Evolutionary conservation across 2,113 vertebrate genomes (phyloP), one percentile per base, ranked within the genome.

Genomic region (Colossoma macropomum): DNA sequence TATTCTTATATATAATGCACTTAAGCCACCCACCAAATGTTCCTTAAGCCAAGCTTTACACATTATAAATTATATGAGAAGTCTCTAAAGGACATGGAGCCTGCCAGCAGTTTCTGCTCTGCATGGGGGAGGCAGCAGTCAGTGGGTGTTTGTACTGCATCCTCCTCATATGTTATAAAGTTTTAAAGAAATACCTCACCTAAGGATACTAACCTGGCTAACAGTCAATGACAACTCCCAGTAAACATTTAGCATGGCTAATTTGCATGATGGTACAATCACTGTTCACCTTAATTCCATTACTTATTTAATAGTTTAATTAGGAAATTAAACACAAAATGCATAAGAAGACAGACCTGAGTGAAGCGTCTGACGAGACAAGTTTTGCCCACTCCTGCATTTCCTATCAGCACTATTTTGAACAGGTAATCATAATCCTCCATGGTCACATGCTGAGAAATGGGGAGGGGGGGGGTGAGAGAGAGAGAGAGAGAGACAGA

Each of bases 401-500:
- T 99, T 94, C 98, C 98, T 25, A 99, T 99, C 88, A 99, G 97
- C 93, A 99, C 98, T 92, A 99, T 99, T 95, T 99, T 99, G 94
- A 99, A 99, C 90, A 99, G 96, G 94, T 98, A 99, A 94, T 99
- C 98, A 97, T 98, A 99, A 97, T 99, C 98, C 97, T 99, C 98
- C 98, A 99, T 99, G 93, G 96, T 99, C 97, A 97, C 96, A 93
- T 90, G 92, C 96, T 98, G 93, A 25, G 7, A 62, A 72, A 93
- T 19, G 2, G 48, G 65, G 86, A 84, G 28, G 74, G 28, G 66
- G 30, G 4, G 78, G 41, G 11, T 75, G 19, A 34, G 28, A 79
- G 13, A 34, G n/a, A 28, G 28, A n/a, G 17, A 52, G 75, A 45
- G 4, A 11, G 4, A 9, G 4, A 45, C 3, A 38, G 3, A 38